phyloP scores from a whole-genome alignment of 1,140 invertebrate species.

The Drosophila pseudoobscura region DNA sequence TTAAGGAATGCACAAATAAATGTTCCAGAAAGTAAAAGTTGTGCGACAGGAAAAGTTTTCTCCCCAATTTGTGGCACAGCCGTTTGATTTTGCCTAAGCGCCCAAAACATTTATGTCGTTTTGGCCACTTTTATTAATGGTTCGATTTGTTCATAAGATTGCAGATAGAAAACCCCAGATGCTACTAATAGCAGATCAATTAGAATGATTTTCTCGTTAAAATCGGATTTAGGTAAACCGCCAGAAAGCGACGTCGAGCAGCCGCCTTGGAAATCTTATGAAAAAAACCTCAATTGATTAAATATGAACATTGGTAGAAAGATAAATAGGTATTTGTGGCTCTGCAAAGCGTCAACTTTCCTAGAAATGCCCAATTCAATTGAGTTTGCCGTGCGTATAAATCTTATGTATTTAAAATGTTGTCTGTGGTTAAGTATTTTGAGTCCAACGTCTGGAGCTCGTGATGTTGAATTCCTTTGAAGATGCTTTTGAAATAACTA shows the following conservation, averaged over 20 bases:
- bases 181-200: slow-evolving; percentile 67
- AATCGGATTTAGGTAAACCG: slow-evolving; percentile 17
- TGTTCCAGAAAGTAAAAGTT: background rate
- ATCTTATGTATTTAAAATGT: slow-evolving; percentile 55
- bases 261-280: background rate
- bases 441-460: slow-evolving; percentile 48
- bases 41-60: slow-evolving; percentile 56
- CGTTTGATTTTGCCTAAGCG: slow-evolving; percentile 20
- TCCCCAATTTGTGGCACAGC: slow-evolving; percentile 40
- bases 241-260: background rate
- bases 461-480: slow-evolving; percentile 30
- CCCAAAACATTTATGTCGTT: slow-evolving; percentile 5
- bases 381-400: slow-evolving; percentile 28
- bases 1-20: no score
- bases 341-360: no score
- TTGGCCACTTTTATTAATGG: slow-evolving; percentile 3
- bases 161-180: slow-evolving; percentile 10
- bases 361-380: background rate
- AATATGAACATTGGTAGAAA: no score
- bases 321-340: slow-evolving; percentile 6
- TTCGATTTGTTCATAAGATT: slow-evolving; percentile 30
- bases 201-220: slow-evolving; percentile 42
- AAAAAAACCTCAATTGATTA: no score
- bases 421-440: slow-evolving; percentile 35
- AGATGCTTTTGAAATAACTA: slow-evolving; percentile 32